phyloP scores from a whole-genome alignment of 2,888 invertebrate species.

The Nymphalis urticae region DNA sequence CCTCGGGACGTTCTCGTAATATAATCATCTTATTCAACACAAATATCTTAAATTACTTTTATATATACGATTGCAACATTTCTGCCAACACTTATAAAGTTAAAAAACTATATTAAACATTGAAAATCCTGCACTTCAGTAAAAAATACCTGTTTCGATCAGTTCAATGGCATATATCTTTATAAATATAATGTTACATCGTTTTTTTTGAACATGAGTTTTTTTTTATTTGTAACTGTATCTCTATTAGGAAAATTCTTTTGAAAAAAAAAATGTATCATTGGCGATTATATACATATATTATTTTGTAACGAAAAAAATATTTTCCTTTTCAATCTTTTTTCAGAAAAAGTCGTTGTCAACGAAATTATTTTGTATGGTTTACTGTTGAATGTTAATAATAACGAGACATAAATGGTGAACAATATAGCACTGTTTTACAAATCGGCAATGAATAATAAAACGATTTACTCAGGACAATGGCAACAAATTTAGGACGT shows the following conservation, averaged over 20 bases:
- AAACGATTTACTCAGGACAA: constrained; percentile 64
- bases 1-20: constrained; percentile 51
- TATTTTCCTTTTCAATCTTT: no score
- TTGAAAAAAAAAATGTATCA: no score
- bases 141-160: not conserved
- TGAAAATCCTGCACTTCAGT: not conserved
- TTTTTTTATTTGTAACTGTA: no score
- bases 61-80: no score
- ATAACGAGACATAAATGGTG: constrained; percentile 52
- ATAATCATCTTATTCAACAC: constrained; percentile 19
- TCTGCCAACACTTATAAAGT: no score
- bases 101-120: no score
- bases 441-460: constrained; percentile 73
- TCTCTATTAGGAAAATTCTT: no score
- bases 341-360: not conserved
- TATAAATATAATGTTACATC: not conserved
- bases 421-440: constrained; percentile 59
- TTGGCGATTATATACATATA: no score
- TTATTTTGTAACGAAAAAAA: no score
- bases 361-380: not conserved
- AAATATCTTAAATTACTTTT: not conserved
- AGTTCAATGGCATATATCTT: not conserved
- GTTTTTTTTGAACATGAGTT: no score
- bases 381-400: constrained; percentile 32
- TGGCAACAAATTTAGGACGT: constrained; percentile 72